phyloP scores from a whole-genome alignment of 2,888 invertebrate genomes.

The Drosophila paracracens region DNA sequence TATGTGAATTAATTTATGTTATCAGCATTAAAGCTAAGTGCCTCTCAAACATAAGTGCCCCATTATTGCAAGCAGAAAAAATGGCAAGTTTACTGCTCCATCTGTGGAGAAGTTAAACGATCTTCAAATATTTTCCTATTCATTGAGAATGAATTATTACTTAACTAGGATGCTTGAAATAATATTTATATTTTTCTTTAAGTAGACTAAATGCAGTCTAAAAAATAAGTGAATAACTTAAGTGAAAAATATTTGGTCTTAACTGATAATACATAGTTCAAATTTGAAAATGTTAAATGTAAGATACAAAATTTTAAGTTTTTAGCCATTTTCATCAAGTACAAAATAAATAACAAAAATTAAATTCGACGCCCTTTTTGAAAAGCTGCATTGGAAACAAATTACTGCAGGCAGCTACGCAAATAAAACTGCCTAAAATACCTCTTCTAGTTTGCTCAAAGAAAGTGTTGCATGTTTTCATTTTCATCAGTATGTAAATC shows the following conservation, averaged over 20 bases:
- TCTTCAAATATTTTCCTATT: neutral
- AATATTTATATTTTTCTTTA: neutral
- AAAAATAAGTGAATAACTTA: neutral
- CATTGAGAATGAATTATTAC: neutral
- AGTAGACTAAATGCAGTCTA: neutral
- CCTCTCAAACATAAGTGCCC: neutral
- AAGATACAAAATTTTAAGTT: neutral
- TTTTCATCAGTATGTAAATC: neutral
- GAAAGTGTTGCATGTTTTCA: neutral
- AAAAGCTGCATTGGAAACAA: neutral
- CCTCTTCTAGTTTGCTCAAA: neutral
- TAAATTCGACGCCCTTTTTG: neutral
- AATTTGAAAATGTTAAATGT: neutral
- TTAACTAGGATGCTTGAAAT: neutral
- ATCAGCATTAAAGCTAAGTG: neutral
- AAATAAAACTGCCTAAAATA: neutral
- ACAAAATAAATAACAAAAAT: too few species aligned
- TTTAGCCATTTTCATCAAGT: too few species aligned
- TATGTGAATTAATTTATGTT: neutral
- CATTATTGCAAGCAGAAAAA: neutral
- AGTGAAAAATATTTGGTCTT: neutral
- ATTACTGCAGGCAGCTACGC: neutral
- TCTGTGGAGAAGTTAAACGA: neutral
- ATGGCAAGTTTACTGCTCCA: neutral
- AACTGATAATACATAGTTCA: neutral